A percentile compares a stretch with the other conserved stretches of the same genome.
Conservation (phyloP, 2,888 invertebrate species). For the Heliconius aoede region DNA sequence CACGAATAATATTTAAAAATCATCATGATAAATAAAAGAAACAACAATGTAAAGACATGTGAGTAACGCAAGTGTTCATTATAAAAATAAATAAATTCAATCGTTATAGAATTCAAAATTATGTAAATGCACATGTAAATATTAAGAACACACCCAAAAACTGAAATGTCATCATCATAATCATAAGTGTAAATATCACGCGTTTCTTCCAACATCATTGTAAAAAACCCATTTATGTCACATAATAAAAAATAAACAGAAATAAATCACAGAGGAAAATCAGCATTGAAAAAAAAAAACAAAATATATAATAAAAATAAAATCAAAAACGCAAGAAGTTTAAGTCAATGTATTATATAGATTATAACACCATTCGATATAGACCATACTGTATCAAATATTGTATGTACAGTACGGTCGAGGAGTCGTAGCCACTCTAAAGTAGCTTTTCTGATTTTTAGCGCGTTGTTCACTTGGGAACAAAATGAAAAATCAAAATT, state of each 20-base stretch:
- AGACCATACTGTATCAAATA: not conserved
- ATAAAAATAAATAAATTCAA: constrained; percentile 12
- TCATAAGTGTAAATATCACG: constrained; percentile 4
- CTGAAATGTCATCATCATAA: constrained; percentile 5
- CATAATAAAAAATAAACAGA: not conserved
- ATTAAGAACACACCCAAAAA: constrained; percentile 26
- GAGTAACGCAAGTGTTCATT: constrained; percentile 13
- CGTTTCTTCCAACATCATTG: constrained; percentile 6
- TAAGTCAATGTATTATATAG: constrained; percentile 13
- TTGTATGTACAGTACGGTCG: not conserved
- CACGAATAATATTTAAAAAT: constrained; percentile 50
- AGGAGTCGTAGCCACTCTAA: not conserved
- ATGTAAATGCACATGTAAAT: constrained; percentile 2
- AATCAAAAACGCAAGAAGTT: constrained; percentile 20
- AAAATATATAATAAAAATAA: constrained; percentile 9
- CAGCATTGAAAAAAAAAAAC: not conserved
- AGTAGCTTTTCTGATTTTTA: not conserved
- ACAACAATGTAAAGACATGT: constrained; percentile 6
- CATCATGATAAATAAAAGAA: constrained; percentile 24
- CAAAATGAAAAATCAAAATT: not conserved
- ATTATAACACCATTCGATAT: constrained; percentile 1
- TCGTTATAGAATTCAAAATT: constrained; percentile 15
- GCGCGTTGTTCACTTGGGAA: not conserved
- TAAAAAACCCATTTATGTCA: constrained; percentile 12
- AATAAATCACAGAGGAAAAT: constrained; percentile 15